Evolutionary conservation across 2,797 vertebrate species (phyloP), one percentile per base, ranked within the genome.

Genomic region (Aphelocoma californica): DNA sequence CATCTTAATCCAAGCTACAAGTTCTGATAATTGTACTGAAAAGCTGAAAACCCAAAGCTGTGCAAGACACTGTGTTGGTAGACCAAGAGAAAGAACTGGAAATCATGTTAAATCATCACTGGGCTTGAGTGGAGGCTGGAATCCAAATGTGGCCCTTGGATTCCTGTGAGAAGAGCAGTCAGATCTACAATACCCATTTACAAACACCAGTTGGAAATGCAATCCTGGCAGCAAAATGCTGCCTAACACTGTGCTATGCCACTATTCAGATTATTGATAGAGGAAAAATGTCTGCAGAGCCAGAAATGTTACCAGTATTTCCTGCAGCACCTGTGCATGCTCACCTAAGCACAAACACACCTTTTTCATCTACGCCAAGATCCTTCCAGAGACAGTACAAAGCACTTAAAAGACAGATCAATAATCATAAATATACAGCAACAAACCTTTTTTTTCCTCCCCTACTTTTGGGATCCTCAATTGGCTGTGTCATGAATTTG

Each of bases 131-230:
- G 7, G 38, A 45, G 45, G n/a, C 53, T 65, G 57, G 57, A 73
- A 74, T 51, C n/a, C 36, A 86, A 62, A 73, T 1, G 9, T 13
- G 42, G 72, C 38, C 31, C n/a, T 18, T 61, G 28, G 42, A 79
- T 62, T 90, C 28, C 56, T 44, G 34, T 3, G 17, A 74, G 25
- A 51, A 50, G 29, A 2, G 1, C 0, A 0, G 44, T 21, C 66
- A 75, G 14, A 51, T 54, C 58, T 24, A 11, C 1, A 1, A 20
- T 14, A 79, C 5, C 18, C 6, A 2, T 81, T 70, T 34, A 17
- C 32, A 50, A 12, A 74, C 14, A 25, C 2, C 6, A 2, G 1
- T 42, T 60, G 66, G 47, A 79, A 84, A 73, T 29, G 25, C 2
- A 12, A 10, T 45, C 26, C 57, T 60, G 44, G 60, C 64, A 69